Conservation (phyloP, 2,888 invertebrate species). For the Petrophora chlorosata region DNA sequence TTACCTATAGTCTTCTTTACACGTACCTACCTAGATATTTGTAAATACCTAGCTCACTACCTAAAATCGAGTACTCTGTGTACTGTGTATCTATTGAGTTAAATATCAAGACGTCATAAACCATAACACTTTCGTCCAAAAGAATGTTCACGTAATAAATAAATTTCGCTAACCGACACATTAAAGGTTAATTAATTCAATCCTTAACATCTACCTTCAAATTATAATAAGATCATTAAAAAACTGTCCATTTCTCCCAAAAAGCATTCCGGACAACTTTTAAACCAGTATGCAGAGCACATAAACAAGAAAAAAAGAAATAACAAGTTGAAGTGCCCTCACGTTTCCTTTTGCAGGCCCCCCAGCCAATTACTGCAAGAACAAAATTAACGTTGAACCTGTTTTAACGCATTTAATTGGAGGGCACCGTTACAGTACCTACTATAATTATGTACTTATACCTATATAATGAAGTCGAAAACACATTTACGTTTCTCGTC, state of each 20-base stretch:
- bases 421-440: conserved; percentile 36
- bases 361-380: conserved; percentile 33
- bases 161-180: background rate
- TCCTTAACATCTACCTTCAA: background rate
- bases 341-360: conserved; percentile 19
- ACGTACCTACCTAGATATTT: no score
- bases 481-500: conserved; percentile 19
- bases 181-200: conserved; percentile 2
- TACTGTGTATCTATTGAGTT: no score
- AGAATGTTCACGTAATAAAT: background rate
- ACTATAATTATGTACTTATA: conserved; percentile 20
- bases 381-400: conserved; percentile 36
- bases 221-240: background rate
- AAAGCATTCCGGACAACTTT: conserved; percentile 9
- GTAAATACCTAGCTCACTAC: no score
- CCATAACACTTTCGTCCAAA: no score
- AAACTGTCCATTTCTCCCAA: conserved; percentile 13
- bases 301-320: background rate
- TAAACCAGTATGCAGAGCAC: conserved; percentile 4
- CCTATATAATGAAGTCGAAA: conserved; percentile 2
- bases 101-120: no score
- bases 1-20: no score
- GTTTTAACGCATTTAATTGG: conserved; percentile 34
- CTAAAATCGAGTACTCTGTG: no score
- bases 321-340: background rate